Evolutionary conservation across 2,113 vertebrate genomes (phyloP).

Genomic region (Limanda limanda): DNA sequence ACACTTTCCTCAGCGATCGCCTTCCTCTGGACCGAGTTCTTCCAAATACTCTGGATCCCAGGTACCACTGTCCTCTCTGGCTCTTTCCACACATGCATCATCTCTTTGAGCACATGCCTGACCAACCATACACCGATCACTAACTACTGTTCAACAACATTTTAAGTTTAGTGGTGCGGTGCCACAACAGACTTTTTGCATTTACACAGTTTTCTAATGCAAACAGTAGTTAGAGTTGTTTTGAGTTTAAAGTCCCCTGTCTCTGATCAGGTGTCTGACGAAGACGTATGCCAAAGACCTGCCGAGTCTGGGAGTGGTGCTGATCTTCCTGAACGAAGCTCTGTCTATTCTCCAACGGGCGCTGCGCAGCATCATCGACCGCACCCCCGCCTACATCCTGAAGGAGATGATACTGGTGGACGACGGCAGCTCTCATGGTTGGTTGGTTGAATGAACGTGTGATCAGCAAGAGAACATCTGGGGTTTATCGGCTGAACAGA

Average conservation of each 20-base stretch:
- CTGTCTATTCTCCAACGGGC: conserved; percentile 82
- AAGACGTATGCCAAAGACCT: conserved; percentile 81
- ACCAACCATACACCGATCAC: too few relatives aligned
- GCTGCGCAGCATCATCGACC: conserved; percentile 79
- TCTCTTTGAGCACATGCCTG: too few relatives aligned
- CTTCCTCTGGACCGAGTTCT: conserved; percentile 74
- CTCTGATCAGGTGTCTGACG: conserved; percentile 69
- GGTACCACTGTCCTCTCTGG: conserved; percentile 38
- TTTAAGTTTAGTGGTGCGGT: too few relatives aligned
- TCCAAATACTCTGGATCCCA: conserved; percentile 69
- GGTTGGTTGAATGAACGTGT: background rate
- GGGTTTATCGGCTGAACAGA: background rate
- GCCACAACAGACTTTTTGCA: background rate
- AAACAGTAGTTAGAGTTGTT: background rate
- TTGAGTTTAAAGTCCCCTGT: background rate
- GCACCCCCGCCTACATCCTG: conserved; percentile 77
- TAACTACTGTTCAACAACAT: too few relatives aligned
- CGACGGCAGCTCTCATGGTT: conserved; percentile 84
- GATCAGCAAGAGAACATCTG: background rate
- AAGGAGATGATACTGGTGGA: conserved; percentile 88
- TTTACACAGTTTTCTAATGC: background rate
- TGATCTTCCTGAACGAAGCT: conserved; percentile 86
- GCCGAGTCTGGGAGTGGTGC: conserved; percentile 79
- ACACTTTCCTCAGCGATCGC: conserved; percentile 77
- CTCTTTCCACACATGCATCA: too few relatives aligned